Evolutionary conservation across 2,113 vertebrate species (phyloP), one percentile per base, ranked within the genome.

Genomic region (Erythrolamprus reginae): DNA sequence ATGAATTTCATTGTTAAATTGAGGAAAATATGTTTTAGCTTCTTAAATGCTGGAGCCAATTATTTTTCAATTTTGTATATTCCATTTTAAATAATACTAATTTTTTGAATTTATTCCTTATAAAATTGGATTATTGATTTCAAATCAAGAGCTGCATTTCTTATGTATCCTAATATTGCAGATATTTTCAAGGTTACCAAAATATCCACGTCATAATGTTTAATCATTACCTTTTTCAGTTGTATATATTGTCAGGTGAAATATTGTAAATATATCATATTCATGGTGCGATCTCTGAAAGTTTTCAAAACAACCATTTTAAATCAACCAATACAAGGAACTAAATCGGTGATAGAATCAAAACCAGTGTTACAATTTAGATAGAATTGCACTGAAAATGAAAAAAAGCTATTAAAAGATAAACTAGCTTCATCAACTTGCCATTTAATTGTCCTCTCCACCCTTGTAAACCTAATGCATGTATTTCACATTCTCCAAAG

Each of bases 391-490:
- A 33, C 12, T 61, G 45, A 45, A 82, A 85, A 82, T 15, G 13
- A 82, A 82, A 92, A 92, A 47, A 94, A 56, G 26, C 19, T 90
- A 61, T 61, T 0, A 0, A 84, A 84, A 93, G 77, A 88, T 9
- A 84, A 93, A 89, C 2, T 89, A 87, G 61, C 45, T 21, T 88
- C 77, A 82, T 10, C 0, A 0, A 61, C 8, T 82, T 91, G 77
- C 84, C 82, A 10, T 88, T 91, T 84, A 82, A 4, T 47, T 12
- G 0, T 0, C 84, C 61, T 21, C 58, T 21, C 13, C 84, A 82
- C 56, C 89, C 90, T 28, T 91, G 89, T 84, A 87, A 90, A 53
- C 55, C 89, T 87, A 88, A 89, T 94, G 92, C 92, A 93, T 88
- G 89, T 88, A 28, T 42, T 91, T 15, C 0, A 83, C 47, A 55